phyloP scores from a whole-genome alignment of 2,113 vertebrate genomes.

The Scomber scombrus region DNA sequence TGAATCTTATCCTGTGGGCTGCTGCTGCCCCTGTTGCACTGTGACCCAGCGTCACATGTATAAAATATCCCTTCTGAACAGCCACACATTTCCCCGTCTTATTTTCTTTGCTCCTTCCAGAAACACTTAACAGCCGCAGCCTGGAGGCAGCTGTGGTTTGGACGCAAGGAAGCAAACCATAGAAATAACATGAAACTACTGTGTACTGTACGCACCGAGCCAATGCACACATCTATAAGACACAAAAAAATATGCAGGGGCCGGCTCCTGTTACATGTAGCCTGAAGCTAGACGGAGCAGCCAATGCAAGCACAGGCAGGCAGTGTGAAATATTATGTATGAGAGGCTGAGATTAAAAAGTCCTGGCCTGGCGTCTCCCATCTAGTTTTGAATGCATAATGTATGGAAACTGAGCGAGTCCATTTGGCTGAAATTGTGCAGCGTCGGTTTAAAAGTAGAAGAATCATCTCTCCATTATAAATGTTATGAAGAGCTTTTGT shows the following conservation, averaged over 20 bases:
- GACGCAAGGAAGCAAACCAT: not conserved
- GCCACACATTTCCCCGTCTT: conserved; percentile 32
- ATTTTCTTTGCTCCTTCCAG: not conserved
- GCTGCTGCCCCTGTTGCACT: conserved; percentile 6
- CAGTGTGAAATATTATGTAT: conserved; percentile 8
- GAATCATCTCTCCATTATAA: no score
- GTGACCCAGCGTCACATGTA: not conserved
- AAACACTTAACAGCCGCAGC: conserved; percentile 41
- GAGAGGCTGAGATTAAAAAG: not conserved
- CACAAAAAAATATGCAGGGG: conserved; percentile 9
- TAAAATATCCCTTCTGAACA: conserved; percentile 40
- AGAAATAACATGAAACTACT: conserved; percentile 15
- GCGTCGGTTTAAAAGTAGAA: not conserved
- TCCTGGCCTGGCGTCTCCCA: not conserved
- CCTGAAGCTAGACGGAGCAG: conserved; percentile 1
- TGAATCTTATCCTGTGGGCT: conserved; percentile 2
- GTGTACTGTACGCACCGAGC: not conserved
- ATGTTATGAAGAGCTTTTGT: not conserved
- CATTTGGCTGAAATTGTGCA: not conserved
- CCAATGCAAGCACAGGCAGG: conserved; percentile 35
- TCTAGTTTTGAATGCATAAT: not conserved
- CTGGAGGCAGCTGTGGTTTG: conserved; percentile 37
- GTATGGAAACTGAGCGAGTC: not conserved
- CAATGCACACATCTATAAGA: conserved; percentile 7
- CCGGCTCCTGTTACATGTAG: conserved; percentile 25